Evolutionary conservation across 2,797 vertebrate genomes (phyloP), one percentile per base, ranked within the genome.

Genomic region (Parauchenoglanis ngamensis): DNA sequence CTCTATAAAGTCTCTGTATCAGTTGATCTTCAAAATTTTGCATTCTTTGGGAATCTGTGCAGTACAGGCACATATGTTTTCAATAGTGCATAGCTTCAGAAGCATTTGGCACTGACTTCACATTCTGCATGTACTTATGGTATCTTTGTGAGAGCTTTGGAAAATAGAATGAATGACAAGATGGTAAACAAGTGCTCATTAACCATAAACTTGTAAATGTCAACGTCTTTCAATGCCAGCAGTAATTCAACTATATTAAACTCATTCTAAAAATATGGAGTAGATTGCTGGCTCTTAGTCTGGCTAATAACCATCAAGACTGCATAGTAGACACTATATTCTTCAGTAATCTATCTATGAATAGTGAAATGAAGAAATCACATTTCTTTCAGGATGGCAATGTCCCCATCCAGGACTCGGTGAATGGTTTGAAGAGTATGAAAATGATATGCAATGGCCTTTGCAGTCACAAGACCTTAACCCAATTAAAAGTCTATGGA

Each of bases 61-160:
- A 79, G 35, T 70, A 75, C 54, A 4, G n/a, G 63, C 68, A 79
- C 86, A 83, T 35, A 79, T 79, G 72, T 17, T 85, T 83, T 80
- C n/a, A 87, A 89, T 83, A 89, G 67, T 40, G 11, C n/a, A 54
- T 56, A 1, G 70, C 40, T 78, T 86, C 68, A 87, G 68, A 87
- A 84, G 54, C 54, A 59, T 65, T 87, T 73, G 68, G 35, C 52
- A 81, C 79, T 82, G 59, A 67, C 40, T 84, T 88, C 70, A 75
- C 52, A 78, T 83, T 28, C 35, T 67, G n/a, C 40, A 23, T 78
- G 52, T 78, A 73, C n/a, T 81, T 81, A 67, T 61, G 21, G 13
- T 17, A 83, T 61, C 35, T 85, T 73, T 46, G 57, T 44, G 35
- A 81, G 57, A 59, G 19, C 40, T 67, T 57, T 40, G 28, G 70